These are phyloP conservation scores for Ophion ventricosus DNA, from an alignment of 2,888 invertebrate species.

Conservation along the genomic window DNA sequence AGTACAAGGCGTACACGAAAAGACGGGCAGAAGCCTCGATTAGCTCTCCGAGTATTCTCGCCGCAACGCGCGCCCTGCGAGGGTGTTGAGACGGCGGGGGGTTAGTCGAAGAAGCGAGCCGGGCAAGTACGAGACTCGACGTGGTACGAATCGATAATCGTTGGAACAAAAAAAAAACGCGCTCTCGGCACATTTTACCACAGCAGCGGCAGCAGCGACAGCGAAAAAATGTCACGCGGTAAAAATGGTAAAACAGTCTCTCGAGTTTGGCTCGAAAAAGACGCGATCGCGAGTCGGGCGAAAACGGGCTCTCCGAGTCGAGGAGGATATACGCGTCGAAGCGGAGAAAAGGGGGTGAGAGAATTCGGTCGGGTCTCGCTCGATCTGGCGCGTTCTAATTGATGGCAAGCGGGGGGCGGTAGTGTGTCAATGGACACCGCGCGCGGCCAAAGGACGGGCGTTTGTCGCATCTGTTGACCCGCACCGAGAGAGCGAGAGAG, in stretches of 20 bases:
- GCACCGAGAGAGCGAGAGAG: not conserved
- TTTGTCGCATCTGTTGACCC: conserved; percentile 73
- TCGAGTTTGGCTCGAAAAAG: no score
- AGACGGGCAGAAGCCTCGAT: no score
- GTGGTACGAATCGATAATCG: conserved; percentile 60
- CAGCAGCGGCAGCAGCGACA: conserved; percentile 23
- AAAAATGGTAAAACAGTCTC: not conserved
- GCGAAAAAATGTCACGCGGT: conserved; percentile 31
- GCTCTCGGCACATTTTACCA: conserved; percentile 12
- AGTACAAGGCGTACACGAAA: no score
- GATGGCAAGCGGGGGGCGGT: conserved; percentile 67
- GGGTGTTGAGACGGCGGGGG: no score
- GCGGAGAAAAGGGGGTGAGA: not conserved
- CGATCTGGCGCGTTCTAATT: conserved; percentile 70
- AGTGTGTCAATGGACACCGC: conserved; percentile 76
- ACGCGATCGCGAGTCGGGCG: not conserved
- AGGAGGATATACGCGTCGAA: not conserved
- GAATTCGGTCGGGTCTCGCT: conserved; percentile 22
- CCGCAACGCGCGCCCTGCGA: no score
- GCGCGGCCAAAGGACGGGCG: conserved; percentile 73
- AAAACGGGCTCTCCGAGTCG: conserved; percentile 2
- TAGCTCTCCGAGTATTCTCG: no score
- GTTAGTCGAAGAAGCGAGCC: no score
- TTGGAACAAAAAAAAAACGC: conserved; percentile 41
- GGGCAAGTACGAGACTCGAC: not conserved